Percentiles rank a stretch among this genome's conserved stretches.
Conservation (phyloP, 1,140 invertebrate genomes). For the Trichonephila inaurata region DNA sequence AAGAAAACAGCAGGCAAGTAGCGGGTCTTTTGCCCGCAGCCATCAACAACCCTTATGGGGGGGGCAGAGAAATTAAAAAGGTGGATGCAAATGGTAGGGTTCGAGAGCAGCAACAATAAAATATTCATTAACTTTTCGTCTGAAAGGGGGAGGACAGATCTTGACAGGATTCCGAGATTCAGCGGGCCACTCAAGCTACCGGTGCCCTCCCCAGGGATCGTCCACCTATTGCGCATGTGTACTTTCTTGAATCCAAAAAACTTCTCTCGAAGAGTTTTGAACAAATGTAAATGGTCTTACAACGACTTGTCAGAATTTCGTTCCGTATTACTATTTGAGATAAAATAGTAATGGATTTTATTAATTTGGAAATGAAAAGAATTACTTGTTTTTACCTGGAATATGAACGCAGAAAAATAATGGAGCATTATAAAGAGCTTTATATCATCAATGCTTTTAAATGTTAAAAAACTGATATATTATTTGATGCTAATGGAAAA, state of each 20-base stretch:
- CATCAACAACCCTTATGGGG: neutral
- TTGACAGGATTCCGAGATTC: neutral
- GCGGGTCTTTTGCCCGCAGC: neutral
- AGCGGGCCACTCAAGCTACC: neutral
- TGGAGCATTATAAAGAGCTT: too few relatives aligned
- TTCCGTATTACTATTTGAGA: too few relatives aligned
- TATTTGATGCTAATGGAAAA: too few relatives aligned
- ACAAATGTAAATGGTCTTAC: too few relatives aligned
- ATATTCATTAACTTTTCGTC: conserved; percentile 20
- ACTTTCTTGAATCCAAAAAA: neutral
- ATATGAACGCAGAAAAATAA: too few relatives aligned
- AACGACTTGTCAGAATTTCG: too few relatives aligned
- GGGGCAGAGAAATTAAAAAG: neutral
- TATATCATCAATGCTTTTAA: too few relatives aligned
- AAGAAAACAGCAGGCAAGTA: neutral
- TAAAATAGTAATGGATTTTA: too few relatives aligned
- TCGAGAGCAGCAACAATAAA: conserved; percentile 20
- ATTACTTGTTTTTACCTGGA: too few relatives aligned
- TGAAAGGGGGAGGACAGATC: conserved; percentile 19
- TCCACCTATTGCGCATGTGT: neutral
- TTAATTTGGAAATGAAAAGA: too few relatives aligned
- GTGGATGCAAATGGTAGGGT: neutral
- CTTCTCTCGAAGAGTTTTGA: too few relatives aligned
- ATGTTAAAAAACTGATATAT: too few relatives aligned
- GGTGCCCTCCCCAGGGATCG: neutral